Conservation (phyloP, 2,113 vertebrate genomes). For the Albula glossodonta region DNA sequence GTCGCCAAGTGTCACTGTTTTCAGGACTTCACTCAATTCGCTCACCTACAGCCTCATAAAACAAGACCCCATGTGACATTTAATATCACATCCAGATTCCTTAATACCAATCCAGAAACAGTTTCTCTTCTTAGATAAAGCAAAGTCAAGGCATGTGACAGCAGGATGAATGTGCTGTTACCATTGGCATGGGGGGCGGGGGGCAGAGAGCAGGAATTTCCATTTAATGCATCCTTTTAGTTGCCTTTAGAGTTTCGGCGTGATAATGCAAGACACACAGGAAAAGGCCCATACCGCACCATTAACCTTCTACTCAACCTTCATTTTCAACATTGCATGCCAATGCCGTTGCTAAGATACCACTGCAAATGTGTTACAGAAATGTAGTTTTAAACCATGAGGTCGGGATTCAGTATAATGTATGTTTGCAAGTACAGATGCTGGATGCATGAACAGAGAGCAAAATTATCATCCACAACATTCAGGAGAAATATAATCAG, state of each 20-base stretch:
- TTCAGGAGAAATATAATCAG: background rate
- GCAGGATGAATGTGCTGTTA: conserved; percentile 54
- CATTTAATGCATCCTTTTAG: conserved; percentile 51
- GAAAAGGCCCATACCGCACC: conserved; percentile 43
- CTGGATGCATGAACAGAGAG: background rate
- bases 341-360: conserved; percentile 57
- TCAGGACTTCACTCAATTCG: background rate
- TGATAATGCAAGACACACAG: conserved; percentile 46
- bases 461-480: background rate
- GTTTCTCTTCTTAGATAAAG: background rate
- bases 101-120: background rate
- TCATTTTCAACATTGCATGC: conserved; percentile 34
- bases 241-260: conserved; percentile 32
- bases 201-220: conserved; percentile 36
- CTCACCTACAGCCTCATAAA: background rate
- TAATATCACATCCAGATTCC: background rate
- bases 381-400: background rate
- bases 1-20: background rate
- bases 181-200: no score
- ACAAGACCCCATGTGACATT: background rate
- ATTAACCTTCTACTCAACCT: conserved; percentile 53
- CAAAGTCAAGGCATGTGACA: conserved; percentile 41
- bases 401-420: background rate
- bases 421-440: background rate
- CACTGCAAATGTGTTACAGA: conserved; percentile 26